Evolutionary conservation across 2,113 vertebrate species (phyloP), one percentile per base, ranked within the genome.

Genomic region (Megaceryle maxima): DNA sequence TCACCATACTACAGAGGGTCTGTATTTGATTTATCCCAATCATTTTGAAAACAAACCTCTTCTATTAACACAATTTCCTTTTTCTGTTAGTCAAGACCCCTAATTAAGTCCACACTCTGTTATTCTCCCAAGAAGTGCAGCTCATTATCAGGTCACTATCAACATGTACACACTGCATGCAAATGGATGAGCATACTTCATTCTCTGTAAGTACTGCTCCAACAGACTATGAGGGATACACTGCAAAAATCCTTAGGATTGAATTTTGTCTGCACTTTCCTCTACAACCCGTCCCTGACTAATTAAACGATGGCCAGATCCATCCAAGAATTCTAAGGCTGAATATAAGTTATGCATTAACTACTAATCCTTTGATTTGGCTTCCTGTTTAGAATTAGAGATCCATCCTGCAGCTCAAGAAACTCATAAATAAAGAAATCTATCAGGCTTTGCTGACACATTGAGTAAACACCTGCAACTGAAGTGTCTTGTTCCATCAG

Each of bases 401-500:
- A 88, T 82, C 86, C 26, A 64, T 21, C 72, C 43, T 90, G 56
- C 92, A 74, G 94, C 63, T 83, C 57, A 78, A 70, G 86, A 93
- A 86, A 91, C 83, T 77, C 92, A 86, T 96, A 93, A 90, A 94
- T 78, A 73, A 88, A 94, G 94, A 96, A 88, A 78, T 39, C 26
- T 63, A 63, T 80, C 70, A 37, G 78, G 41, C 66, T 79, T 59
- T 84, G 81, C 44, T 86, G 93, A 95, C 94, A 82, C 82, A 37
- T 12, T 63, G 90, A 82, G 90, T 84, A 88, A 91, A 96, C 83
- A 97, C 92, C 69, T 33, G 28, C 91, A 64, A 53, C 73, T 41
- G 50, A 70, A 76, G 91, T 96, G 95, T 96, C 97, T 93, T n/a
- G 51, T 96, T 96, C 96, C 88, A 86, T 95, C 87, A 95, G 60